A percentile compares a stretch with the other conserved stretches of the same genome.
Evolutionary conservation across 2,113 vertebrate genomes (phyloP).

Genomic region (Peromyscus californicus): DNA sequence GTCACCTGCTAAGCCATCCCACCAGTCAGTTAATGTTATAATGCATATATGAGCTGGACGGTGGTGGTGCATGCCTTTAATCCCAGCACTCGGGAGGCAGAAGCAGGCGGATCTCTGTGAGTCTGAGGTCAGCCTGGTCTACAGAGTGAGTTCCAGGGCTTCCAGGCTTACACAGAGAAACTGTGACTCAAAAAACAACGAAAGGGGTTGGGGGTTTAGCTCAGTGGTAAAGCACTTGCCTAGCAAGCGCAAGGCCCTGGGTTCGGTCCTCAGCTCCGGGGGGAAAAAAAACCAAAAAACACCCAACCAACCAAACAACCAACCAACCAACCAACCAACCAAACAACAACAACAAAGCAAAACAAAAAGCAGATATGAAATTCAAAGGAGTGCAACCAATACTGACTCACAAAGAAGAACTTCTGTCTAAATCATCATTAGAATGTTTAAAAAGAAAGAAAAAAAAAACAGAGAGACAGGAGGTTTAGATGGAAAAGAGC

Average conservation of each 20-base stretch:
- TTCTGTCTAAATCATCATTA: constrained; percentile 68
- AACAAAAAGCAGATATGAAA: constrained; percentile 75
- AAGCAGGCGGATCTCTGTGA: neutral
- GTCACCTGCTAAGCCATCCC: neutral
- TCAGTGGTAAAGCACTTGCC: too few species aligned
- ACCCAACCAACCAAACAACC: too few species aligned
- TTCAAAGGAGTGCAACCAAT: constrained; percentile 79
- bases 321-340: too few species aligned
- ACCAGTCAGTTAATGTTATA: neutral
- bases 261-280: too few species aligned
- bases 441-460: constrained; percentile 77
- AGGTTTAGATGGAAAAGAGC: constrained; percentile 74
- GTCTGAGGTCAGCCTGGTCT: neutral
- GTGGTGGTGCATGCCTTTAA: neutral
- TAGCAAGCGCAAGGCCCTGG: too few species aligned
- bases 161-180: neutral
- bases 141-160: neutral
- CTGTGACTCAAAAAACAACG: neutral
- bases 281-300: too few species aligned
- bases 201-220: neutral
- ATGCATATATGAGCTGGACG: neutral
- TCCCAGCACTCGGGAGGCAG: neutral
- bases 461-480: neutral
- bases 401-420: constrained; percentile 75
- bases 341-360: neutral